Evolutionary conservation across 2,113 vertebrate genomes (phyloP).

Genomic region (Heptranchias perlo): DNA sequence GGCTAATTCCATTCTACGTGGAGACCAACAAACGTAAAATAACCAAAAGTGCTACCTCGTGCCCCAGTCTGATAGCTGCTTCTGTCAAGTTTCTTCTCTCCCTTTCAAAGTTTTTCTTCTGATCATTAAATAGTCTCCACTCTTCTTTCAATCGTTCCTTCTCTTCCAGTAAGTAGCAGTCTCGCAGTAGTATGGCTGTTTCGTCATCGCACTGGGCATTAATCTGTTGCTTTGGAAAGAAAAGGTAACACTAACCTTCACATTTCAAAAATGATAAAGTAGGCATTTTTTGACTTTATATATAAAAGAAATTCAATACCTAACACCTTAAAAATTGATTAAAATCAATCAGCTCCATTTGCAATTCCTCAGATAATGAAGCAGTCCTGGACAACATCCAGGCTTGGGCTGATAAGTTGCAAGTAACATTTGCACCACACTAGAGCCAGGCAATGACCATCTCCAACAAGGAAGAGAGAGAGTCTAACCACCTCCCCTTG

Average conservation of each 20-base stretch:
- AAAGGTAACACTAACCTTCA: slow-evolving; percentile 30
- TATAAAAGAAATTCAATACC: background rate
- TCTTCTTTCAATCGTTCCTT: slow-evolving; percentile 89
- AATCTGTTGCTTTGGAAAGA: slow-evolving; percentile 73
- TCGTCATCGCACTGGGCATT: slow-evolving; percentile 80
- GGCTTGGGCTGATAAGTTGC: too few species aligned
- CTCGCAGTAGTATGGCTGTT: slow-evolving; percentile 75
- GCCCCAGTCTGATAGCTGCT: slow-evolving; percentile 86
- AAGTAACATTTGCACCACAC: too few species aligned
- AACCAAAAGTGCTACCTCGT: slow-evolving; percentile 64
- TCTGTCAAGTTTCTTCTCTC: slow-evolving; percentile 91
- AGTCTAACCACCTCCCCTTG: too few species aligned
- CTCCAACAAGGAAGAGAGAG: too few species aligned
- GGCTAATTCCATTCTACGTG: background rate
- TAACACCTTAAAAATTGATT: slow-evolving; percentile 11
- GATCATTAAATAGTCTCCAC: slow-evolving; percentile 84
- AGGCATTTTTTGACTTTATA: background rate
- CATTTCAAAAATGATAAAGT: background rate
- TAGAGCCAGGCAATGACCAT: too few species aligned
- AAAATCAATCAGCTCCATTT: background rate
- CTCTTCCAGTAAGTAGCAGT: slow-evolving; percentile 88
- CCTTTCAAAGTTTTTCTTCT: slow-evolving; percentile 89
- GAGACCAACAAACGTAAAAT: background rate
- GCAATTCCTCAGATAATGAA: background rate
- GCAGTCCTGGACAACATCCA: too few species aligned